Conservation (phyloP, 2,113 vertebrate genomes). For the Pygoscelis antarcticus region DNA sequence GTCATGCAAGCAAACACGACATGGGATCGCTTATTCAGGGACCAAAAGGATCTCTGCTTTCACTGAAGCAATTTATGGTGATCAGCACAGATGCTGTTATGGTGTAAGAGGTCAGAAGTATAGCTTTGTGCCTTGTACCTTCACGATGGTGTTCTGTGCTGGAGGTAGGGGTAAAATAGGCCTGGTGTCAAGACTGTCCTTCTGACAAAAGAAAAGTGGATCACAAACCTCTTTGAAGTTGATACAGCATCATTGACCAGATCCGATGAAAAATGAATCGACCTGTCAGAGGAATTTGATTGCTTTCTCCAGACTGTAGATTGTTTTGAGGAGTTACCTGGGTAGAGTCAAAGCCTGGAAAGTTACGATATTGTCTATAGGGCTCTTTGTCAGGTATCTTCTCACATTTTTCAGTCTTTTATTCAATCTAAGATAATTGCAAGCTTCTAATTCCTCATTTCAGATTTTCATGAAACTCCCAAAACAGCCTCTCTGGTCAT, state of each 20-base stretch:
- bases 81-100: background rate
- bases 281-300: background rate
- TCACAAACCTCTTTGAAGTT: background rate
- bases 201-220: background rate
- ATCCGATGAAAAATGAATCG: background rate
- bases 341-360: background rate
- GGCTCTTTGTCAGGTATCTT: background rate
- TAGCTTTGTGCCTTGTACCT: background rate
- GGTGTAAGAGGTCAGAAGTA: background rate
- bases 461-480: background rate
- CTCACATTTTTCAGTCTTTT: background rate
- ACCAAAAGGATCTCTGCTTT: background rate
- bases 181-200: background rate
- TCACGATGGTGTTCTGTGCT: background rate
- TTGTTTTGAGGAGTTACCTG: background rate
- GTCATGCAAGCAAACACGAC: background rate
- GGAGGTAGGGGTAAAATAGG: background rate
- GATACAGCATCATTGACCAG: background rate
- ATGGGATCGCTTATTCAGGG: accelerated
- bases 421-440: background rate
- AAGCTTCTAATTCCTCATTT: background rate
- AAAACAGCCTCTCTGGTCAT: background rate
- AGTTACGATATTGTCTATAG: background rate
- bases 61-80: background rate
- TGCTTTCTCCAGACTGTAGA: background rate